Percentiles rank a stretch among this genome's conserved stretches.
Evolutionary conservation across 2,888 invertebrate species (phyloP).

Genomic region (Acrobasis suavella): DNA sequence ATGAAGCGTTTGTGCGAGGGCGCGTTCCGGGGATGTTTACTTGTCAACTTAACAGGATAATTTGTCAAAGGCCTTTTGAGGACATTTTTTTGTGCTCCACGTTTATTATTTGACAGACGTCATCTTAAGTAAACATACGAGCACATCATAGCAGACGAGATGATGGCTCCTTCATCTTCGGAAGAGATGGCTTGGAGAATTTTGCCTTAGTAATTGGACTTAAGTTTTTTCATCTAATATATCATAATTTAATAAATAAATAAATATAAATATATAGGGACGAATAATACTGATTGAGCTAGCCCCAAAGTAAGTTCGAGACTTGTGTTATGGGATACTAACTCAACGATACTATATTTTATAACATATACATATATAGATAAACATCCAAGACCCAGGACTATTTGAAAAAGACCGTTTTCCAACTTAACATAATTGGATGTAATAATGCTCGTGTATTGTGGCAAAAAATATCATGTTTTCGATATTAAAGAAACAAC

Average conservation of each 20-base stretch:
- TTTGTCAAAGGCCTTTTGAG: constrained; percentile 74
- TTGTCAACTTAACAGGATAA: constrained; percentile 66
- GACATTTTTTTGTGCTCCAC: constrained; percentile 60
- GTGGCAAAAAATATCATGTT: not conserved
- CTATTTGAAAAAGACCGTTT: no score
- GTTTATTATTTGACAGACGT: constrained; percentile 67
- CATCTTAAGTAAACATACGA: constrained; percentile 63
- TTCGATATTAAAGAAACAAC: not conserved
- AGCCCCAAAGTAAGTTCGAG: no score
- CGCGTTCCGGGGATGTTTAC: constrained; percentile 45
- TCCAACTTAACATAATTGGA: no score
- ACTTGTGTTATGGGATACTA: no score
- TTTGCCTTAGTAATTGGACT: constrained; percentile 20
- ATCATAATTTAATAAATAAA: no score
- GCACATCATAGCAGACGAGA: constrained; percentile 41
- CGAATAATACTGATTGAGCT: no score
- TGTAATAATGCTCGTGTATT: not conserved
- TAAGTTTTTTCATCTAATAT: constrained; percentile 25
- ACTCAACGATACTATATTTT: no score
- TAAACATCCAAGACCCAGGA: no score
- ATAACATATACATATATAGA: no score
- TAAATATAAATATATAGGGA: no score
- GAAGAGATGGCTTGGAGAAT: constrained; percentile 24
- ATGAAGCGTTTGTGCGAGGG: constrained; percentile 33
- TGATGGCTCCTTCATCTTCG: constrained; percentile 47